A percentile compares a stretch with the other conserved stretches of the same genome.
Evolutionary conservation across 2,113 vertebrate species (phyloP).

Genomic region (Gorsachius goisagi): DNA sequence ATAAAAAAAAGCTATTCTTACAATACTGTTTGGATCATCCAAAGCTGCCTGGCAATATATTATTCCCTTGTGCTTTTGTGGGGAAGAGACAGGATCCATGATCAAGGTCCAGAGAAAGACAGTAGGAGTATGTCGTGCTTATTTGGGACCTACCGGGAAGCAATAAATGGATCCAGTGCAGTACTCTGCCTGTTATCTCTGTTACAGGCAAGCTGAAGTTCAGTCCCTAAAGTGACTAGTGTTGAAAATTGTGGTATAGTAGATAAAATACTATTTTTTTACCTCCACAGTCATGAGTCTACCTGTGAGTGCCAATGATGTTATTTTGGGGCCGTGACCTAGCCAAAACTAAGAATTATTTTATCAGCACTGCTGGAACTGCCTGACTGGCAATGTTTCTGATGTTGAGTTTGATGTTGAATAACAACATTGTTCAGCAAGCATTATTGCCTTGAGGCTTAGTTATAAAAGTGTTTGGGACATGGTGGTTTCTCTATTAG

Average conservation of each 20-base stretch:
- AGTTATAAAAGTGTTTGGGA: not conserved
- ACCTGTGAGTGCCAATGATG: not conserved
- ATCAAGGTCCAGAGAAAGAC: not conserved
- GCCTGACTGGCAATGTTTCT: not conserved
- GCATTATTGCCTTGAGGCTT: not conserved
- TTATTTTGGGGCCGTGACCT: not conserved
- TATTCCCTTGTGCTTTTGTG: not conserved
- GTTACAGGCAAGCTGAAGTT: not conserved
- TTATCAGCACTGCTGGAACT: not conserved
- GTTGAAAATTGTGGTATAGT: not conserved
- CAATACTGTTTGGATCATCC: not conserved
- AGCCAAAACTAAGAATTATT: not conserved
- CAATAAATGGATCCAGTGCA: not conserved
- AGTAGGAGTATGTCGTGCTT: not conserved
- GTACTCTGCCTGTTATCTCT: not conserved
- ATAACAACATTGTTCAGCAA: constrained; percentile 1
- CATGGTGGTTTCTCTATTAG: not conserved
- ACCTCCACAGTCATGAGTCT: not conserved
- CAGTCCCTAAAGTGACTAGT: not conserved
- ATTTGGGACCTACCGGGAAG: not conserved
- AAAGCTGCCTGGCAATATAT: not conserved
- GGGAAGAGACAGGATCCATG: not conserved
- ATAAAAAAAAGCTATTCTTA: not conserved
- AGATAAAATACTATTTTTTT: not conserved
- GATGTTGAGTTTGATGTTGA: not conserved